Percentiles rank a stretch among this genome's conserved stretches.
phyloP scores from a whole-genome alignment of 1,140 invertebrate species.

The Pantala flavescens region DNA sequence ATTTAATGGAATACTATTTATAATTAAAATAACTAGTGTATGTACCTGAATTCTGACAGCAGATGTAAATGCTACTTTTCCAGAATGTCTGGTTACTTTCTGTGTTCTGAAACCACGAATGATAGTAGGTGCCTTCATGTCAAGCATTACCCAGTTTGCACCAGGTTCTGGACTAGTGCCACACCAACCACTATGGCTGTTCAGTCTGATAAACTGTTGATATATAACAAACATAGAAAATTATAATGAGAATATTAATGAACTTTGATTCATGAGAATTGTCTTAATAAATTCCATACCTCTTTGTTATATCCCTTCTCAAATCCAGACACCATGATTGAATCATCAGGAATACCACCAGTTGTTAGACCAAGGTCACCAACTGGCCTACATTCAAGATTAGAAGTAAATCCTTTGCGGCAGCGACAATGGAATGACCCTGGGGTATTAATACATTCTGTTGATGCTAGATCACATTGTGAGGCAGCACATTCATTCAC shows the following conservation, averaged over 20 bases:
- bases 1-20: not conserved
- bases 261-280: not conserved
- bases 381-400: constrained; percentile 78
- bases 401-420: constrained; percentile 69
- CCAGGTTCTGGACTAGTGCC: constrained; percentile 72
- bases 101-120: constrained; percentile 82
- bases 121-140: constrained; percentile 81
- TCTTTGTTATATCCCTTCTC: constrained; percentile 73
- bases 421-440: constrained; percentile 91
- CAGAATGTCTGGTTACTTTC: constrained; percentile 65
- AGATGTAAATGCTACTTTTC: constrained; percentile 73
- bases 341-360: constrained; percentile 79
- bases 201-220: constrained; percentile 60
- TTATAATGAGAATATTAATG: not conserved
- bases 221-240: constrained; percentile 24
- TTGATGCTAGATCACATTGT: constrained; percentile 81
- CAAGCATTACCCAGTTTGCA: constrained; percentile 77
- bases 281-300: constrained; percentile 38
- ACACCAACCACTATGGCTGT: constrained; percentile 79
- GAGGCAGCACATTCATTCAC: constrained; percentile 84
- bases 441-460: constrained; percentile 80
- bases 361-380: constrained; percentile 79
- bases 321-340: constrained; percentile 72
- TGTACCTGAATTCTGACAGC: constrained; percentile 61
- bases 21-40: not conserved